Evolutionary conservation across 2,888 invertebrate species (phyloP).

Genomic region (Drosophila kambysellisi): DNA sequence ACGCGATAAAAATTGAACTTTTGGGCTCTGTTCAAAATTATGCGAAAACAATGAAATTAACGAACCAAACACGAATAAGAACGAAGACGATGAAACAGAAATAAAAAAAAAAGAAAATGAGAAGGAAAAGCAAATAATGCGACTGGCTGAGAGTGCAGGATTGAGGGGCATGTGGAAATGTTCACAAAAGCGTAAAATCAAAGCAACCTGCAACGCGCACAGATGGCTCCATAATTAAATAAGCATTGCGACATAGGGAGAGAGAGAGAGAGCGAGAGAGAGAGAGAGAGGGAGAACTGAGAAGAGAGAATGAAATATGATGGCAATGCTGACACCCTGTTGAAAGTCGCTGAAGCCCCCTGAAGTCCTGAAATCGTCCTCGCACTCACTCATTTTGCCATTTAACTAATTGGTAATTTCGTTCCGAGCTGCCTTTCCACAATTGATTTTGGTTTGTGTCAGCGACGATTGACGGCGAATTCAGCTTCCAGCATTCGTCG

Average conservation of each 20-base stretch:
- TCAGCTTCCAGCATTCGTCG: slow-evolving; percentile 3
- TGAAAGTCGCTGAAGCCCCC: slow-evolving; percentile 47
- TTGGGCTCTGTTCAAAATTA: slow-evolving; percentile 51
- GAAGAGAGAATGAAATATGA: slow-evolving; percentile 35
- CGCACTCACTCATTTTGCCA: slow-evolving; percentile 74
- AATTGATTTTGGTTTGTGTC: slow-evolving; percentile 78
- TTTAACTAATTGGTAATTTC: slow-evolving; percentile 81
- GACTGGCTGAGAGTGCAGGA: neutral
- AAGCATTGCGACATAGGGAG: slow-evolving; percentile 59
- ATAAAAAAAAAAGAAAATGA: slow-evolving; percentile 2
- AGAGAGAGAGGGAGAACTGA: slow-evolving; percentile 1
- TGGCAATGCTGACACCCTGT: slow-evolving; percentile 57
- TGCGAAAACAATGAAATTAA: slow-evolving; percentile 82
- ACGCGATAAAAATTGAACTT: slow-evolving; percentile 29
- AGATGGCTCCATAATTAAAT: slow-evolving; percentile 82
- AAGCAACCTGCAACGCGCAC: slow-evolving; percentile 78
- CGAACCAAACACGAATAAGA: slow-evolving; percentile 75
- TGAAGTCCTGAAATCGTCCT: slow-evolving; percentile 22
- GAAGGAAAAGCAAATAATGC: slow-evolving; percentile 41
- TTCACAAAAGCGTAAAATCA: slow-evolving; percentile 81
- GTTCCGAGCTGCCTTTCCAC: slow-evolving; percentile 62
- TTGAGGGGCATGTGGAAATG: slow-evolving; percentile 45
- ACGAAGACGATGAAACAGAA: slow-evolving; percentile 25
- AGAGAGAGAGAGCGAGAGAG: neutral
- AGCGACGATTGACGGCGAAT: slow-evolving; percentile 68